Percentiles rank a stretch among this genome's conserved stretches.
Conservation (phyloP, 2,113 vertebrate genomes). For the Antechinus flavipes region DNA sequence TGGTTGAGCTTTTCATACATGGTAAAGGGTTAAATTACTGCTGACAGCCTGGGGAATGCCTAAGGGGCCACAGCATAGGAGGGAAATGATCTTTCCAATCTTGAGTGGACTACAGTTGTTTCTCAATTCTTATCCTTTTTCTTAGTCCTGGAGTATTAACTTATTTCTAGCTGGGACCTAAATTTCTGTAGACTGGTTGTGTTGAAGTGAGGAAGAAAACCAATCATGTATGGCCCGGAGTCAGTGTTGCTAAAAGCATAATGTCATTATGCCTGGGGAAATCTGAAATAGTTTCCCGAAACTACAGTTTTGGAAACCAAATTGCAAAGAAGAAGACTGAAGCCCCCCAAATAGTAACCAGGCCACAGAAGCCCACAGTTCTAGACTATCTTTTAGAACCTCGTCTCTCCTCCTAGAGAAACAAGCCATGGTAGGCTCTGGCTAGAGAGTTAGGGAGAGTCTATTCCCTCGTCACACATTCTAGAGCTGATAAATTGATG, state of each 20-base stretch:
- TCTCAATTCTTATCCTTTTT: background rate
- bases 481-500: background rate
- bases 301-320: background rate
- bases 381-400: background rate
- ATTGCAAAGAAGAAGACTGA: background rate
- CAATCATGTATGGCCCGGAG: background rate
- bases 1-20: background rate
- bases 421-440: background rate
- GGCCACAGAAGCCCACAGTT: background rate
- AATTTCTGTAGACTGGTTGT: background rate
- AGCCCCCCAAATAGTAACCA: background rate
- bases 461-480: background rate
- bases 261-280: background rate
- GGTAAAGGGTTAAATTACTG: slow-evolving; percentile 4
- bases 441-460: background rate
- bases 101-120: background rate
- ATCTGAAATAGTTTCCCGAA: background rate
- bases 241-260: background rate
- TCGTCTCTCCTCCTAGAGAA: background rate
- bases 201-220: background rate
- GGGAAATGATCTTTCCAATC: background rate
- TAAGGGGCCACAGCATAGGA: background rate
- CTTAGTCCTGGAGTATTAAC: background rate
- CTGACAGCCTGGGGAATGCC: background rate
- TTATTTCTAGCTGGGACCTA: slow-evolving; percentile 32